Percentiles rank a stretch among this genome's conserved stretches.
Conservation (phyloP, 2,797 vertebrate genomes). For the Enoplosus armatus region DNA sequence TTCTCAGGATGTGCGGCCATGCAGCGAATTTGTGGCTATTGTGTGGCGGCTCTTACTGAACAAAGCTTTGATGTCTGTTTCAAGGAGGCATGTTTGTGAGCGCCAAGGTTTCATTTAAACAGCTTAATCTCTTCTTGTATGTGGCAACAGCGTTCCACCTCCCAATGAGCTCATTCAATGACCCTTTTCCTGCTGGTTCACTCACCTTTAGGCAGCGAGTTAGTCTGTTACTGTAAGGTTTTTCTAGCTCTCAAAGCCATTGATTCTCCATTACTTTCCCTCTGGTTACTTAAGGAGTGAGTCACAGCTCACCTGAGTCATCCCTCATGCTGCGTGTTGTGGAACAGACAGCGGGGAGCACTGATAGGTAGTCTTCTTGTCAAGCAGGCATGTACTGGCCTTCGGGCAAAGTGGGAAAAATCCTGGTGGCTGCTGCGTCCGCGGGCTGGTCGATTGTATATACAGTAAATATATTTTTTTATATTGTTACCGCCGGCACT, state of each 20-base stretch:
- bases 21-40: conserved; percentile 17
- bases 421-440: no score
- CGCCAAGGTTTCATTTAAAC: conserved; percentile 21
- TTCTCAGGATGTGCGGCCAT: conserved; percentile 10
- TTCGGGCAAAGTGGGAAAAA: no score
- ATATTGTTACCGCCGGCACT: no score
- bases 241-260: neutral
- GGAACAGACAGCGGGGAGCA: conserved; percentile 27
- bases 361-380: neutral
- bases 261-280: conserved; percentile 26
- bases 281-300: conserved; percentile 17
- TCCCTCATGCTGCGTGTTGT: conserved; percentile 5
- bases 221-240: neutral
- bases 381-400: no score
- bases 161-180: neutral
- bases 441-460: no score
- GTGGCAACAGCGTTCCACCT: neutral
- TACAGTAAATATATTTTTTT: no score
- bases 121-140: conserved; percentile 25
- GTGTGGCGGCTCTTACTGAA: neutral
- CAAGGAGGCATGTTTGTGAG: neutral
- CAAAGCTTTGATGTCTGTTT: conserved; percentile 33
- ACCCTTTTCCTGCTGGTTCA: neutral
- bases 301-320: conserved; percentile 14
- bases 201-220: neutral